A percentile compares a stretch with the other conserved stretches of the same genome.
Evolutionary conservation across 2,797 vertebrate species (phyloP).

Genomic region (Chaunax sp.): DNA sequence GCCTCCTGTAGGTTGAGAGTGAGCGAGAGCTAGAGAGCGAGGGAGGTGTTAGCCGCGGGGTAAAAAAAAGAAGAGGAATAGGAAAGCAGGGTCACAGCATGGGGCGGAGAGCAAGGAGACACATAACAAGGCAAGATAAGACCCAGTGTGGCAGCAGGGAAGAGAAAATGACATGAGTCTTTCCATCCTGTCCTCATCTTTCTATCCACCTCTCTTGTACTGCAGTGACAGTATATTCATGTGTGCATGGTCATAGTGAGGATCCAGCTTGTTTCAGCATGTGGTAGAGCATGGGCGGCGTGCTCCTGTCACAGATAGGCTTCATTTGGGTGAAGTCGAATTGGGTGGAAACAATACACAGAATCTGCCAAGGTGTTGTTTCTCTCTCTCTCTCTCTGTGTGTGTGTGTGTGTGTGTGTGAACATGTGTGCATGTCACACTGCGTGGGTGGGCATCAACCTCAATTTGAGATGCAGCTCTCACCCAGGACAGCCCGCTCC

Average conservation of each 20-base stretch:
- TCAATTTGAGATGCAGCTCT: constrained; percentile 47
- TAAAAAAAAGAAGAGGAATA: constrained; percentile 50
- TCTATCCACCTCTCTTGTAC: constrained; percentile 35
- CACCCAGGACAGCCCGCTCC: constrained; percentile 19
- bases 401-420: neutral
- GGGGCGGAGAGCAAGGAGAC: constrained; percentile 55
- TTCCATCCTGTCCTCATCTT: constrained; percentile 54
- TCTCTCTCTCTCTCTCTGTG: constrained; percentile 8
- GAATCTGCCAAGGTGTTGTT: constrained; percentile 16
- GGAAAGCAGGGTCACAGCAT: constrained; percentile 62
- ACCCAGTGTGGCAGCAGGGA: constrained; percentile 45
- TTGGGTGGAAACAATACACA: constrained; percentile 37
- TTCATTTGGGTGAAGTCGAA: constrained; percentile 52
- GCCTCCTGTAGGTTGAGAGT: constrained; percentile 14
- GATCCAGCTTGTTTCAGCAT: constrained; percentile 32
- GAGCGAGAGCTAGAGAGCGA: constrained; percentile 26
- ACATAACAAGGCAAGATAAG: constrained; percentile 58
- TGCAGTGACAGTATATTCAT: constrained; percentile 11
- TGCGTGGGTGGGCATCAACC: constrained; percentile 57
- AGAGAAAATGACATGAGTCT: constrained; percentile 35
- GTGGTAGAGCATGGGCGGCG: constrained; percentile 29
- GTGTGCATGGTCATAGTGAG: constrained; percentile 32
- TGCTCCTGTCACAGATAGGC: constrained; percentile 51
- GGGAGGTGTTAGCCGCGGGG: constrained; percentile 55
- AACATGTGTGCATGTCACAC: constrained; percentile 5